Percentiles rank a stretch among this genome's conserved stretches.
Evolutionary conservation across 2,113 vertebrate genomes (phyloP).

Genomic region (Tympanuchus pallidicinctus): DNA sequence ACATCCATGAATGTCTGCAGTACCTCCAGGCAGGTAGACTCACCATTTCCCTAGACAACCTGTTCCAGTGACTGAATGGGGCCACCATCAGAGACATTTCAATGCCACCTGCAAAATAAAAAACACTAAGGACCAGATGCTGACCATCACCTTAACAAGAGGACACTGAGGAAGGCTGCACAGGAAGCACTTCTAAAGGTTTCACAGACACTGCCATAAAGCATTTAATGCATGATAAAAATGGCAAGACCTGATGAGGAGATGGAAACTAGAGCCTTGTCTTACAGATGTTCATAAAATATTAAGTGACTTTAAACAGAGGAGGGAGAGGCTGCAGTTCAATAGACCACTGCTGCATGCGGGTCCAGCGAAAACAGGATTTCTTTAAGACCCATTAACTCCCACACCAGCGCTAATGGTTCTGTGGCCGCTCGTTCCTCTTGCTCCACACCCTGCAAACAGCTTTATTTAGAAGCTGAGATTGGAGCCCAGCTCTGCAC

Average conservation of each 20-base stretch:
- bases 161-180: fast-evolving
- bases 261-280: constrained; percentile 21
- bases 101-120: neutral
- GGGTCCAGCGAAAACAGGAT: neutral
- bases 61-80: fast-evolving
- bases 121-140: fast-evolving
- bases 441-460: neutral
- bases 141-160: fast-evolving
- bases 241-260: neutral
- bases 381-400: constrained; percentile 38
- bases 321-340: neutral
- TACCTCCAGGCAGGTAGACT: neutral
- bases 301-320: constrained; percentile 53
- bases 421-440: neutral
- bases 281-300: constrained; percentile 64
- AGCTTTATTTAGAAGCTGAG: constrained; percentile 52
- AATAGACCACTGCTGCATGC: neutral
- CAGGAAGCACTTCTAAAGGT: neutral
- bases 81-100: fast-evolving
- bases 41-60: neutral
- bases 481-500: neutral
- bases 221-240: constrained; percentile 44
- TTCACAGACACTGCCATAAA: constrained; percentile 11
- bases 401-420: neutral
- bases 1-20: neutral